These are phyloP conservation scores for Embiotoca jacksoni DNA, from an alignment of 2,113 vertebrate species.

Conservation along the genomic window DNA sequence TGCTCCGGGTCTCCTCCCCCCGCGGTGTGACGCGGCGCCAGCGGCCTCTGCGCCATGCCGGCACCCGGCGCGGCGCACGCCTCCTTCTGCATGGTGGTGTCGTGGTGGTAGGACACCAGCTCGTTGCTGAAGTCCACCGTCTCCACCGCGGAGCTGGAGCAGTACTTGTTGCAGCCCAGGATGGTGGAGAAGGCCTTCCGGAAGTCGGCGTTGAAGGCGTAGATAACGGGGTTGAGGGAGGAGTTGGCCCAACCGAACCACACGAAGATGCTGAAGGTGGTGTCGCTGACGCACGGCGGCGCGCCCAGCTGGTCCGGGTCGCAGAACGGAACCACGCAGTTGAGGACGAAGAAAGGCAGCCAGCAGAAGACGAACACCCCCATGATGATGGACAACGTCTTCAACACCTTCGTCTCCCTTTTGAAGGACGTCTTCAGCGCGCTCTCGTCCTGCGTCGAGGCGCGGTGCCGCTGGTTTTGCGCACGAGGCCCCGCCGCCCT, in stretches of 20 bases:
- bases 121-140: constrained; percentile 85
- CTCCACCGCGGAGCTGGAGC: constrained; percentile 80
- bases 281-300: constrained; percentile 82
- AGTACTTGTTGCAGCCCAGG: constrained; percentile 80
- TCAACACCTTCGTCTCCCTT: constrained; percentile 88
- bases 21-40: constrained; percentile 59
- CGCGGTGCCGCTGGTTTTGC: constrained; percentile 56
- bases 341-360: constrained; percentile 89
- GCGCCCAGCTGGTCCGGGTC: constrained; percentile 47
- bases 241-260: constrained; percentile 91
- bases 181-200: constrained; percentile 85
- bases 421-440: constrained; percentile 83
- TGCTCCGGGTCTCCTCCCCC: constrained; percentile 22
- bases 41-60: constrained; percentile 63
- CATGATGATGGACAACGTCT: constrained; percentile 89
- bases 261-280: constrained; percentile 87
- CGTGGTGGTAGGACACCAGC: constrained; percentile 84
- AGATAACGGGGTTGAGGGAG: constrained; percentile 87
- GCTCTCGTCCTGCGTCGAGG: constrained; percentile 73
- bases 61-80: not conserved
- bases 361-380: constrained; percentile 90
- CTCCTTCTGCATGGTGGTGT: constrained; percentile 85
- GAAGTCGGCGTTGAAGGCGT: constrained; percentile 88
- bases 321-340: constrained; percentile 89
- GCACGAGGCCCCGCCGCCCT: constrained; percentile 73